Evolutionary conservation across 2,888 invertebrate genomes (phyloP).

Genomic region (Cactoblastis cactorum): DNA sequence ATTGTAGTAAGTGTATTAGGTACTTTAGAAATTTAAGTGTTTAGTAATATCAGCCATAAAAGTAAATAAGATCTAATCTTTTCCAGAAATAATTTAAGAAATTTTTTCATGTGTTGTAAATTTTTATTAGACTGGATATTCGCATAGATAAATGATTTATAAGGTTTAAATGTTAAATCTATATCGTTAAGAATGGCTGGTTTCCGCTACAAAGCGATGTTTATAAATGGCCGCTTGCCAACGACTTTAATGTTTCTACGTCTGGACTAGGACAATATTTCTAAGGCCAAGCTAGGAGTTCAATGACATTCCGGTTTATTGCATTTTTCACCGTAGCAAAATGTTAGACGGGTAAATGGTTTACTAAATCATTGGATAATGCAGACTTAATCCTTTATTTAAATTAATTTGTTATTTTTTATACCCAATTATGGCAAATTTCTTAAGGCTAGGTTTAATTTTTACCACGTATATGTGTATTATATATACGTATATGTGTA

Average conservation of each 20-base stretch:
- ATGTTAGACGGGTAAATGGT: neutral
- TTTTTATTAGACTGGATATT: neutral
- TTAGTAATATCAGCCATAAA: no score
- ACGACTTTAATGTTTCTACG: constrained; percentile 37
- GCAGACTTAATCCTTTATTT: no score
- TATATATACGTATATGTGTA: no score
- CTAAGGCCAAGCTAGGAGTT: constrained; percentile 32
- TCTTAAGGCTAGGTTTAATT: no score
- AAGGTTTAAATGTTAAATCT: constrained; percentile 11
- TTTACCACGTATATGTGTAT: no score
- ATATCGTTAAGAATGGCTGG: constrained; percentile 25
- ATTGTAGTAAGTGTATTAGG: no score
- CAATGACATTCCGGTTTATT: constrained; percentile 5
- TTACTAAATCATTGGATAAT: neutral
- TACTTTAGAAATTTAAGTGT: no score
- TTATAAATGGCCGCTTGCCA: constrained; percentile 59
- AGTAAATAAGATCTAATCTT: no score
- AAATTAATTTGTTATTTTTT: no score
- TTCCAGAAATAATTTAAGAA: no score
- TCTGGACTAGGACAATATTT: constrained; percentile 37
- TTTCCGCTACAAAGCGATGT: constrained; percentile 37
- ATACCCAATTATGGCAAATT: no score
- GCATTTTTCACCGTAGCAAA: neutral
- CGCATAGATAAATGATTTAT: constrained; percentile 3
- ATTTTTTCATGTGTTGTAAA: no score